Evolutionary conservation across 2,113 vertebrate genomes (phyloP).

Genomic region (Erythrolamprus reginae): DNA sequence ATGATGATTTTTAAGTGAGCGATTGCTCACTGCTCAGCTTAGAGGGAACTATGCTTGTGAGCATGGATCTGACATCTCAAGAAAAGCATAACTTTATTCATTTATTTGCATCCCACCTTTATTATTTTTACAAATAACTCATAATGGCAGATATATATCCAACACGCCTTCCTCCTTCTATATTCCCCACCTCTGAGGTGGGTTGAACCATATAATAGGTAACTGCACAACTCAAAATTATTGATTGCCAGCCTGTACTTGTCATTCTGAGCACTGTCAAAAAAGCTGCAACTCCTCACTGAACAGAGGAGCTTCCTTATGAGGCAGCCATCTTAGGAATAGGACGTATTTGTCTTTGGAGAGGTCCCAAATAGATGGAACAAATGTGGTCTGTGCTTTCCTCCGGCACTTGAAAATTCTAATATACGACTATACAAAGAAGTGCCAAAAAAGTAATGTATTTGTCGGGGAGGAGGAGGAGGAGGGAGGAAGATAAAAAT

Average conservation of each 20-base stretch:
- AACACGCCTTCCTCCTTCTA: neutral
- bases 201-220: neutral
- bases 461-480: neutral
- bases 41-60: too few species aligned
- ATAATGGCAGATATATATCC: neutral
- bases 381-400: neutral
- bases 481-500: constrained; percentile 6
- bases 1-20: too few species aligned
- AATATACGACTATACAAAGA: neutral
- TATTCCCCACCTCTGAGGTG: neutral
- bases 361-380: neutral
- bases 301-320: neutral
- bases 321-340: neutral
- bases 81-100: neutral
- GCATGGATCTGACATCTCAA: neutral
- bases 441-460: neutral
- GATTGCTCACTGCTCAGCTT: too few species aligned
- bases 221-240: neutral
- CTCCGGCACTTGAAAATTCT: neutral
- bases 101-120: neutral
- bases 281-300: neutral
- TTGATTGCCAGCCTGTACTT: neutral
- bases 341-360: neutral
- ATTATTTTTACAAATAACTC: neutral
- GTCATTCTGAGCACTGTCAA: neutral